Base-by-base conservation (phyloP, 2,797 vertebrate genomes). In the Acrocephalus scirpaceus region DNA sequence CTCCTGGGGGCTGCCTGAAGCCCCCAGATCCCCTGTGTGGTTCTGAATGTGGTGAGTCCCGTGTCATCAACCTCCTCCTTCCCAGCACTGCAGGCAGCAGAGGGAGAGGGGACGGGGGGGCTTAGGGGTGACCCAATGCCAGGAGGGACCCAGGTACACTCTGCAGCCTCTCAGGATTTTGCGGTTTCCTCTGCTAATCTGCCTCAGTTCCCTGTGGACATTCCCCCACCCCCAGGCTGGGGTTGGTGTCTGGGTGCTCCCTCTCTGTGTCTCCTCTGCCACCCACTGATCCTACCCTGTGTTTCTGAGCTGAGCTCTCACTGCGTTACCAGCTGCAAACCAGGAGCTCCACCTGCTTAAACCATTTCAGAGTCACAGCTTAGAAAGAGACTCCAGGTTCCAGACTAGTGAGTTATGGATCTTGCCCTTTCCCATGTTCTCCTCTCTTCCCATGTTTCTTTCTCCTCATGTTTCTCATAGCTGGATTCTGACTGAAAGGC, bases 11-110 rank as follows among this genome's bases (percentile, higher is more conserved):
- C 48, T 79, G 25, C 38, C 29, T n/a, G n/a, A 23, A 50, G 36
- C 40, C 14, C 19, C 14, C 30, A 27, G 18, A 23, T 29, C 11
- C 38, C 30, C 50, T n/a, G 8, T 16, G 27, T 13, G 7, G 38
- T 53, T 44, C 6, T 70, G 38, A 34, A 15, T 5, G 17, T 48
- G 64, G 13, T 5, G 21, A 73, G 32, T 58, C 45, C 61, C 40
- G 32, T 0, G 0, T 38, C 30, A 11, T 3, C 34, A 13, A 18
- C 12, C 21, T 69, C 23, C 36, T 42, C 38, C 42, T 42, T 45
- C 29, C 20, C 42, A 88, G 54, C 65, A 30, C 20, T 0, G 3
- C 20, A 29, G 34, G 13, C 56, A 79, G 34, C 60, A 92, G 64
- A 27, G 67, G 30, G 51, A 17, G 0, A n/a, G 18, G 38, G 30